Evolutionary conservation across 2,113 vertebrate genomes (phyloP).

Genomic region (Pseudopipra pipra): DNA sequence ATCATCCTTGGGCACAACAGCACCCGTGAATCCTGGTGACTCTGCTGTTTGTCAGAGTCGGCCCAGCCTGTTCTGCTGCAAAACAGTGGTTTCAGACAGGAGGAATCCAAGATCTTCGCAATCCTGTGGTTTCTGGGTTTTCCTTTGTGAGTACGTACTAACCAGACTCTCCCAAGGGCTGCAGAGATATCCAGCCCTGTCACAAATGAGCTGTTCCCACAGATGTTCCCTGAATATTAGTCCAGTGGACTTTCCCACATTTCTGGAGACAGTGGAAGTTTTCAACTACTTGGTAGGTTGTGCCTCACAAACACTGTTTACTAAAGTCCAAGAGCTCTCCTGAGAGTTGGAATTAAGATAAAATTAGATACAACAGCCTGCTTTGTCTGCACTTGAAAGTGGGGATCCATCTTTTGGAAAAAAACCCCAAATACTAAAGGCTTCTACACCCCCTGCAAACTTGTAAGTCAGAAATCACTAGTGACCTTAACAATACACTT

Average conservation of each 20-base stretch:
- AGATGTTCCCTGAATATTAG: not conserved
- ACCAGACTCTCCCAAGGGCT: not conserved
- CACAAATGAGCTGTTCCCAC: not conserved
- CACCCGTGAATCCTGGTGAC: not conserved
- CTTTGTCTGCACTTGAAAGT: not conserved
- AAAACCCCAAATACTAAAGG: rapidly evolving
- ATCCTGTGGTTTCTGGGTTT: not conserved
- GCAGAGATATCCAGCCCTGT: not conserved
- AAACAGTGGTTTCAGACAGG: not conserved
- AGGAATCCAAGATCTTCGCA: not conserved
- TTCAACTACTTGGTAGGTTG: not conserved
- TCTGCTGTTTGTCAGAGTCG: not conserved
- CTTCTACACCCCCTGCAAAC: not conserved
- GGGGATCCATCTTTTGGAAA: not conserved
- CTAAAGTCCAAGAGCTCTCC: not conserved
- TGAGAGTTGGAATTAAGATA: slow-evolving; percentile 27
- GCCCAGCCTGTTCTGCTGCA: not conserved
- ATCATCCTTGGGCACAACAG: not conserved
- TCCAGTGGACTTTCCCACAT: slow-evolving; percentile 44
- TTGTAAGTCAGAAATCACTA: not conserved
- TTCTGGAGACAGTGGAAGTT: not conserved
- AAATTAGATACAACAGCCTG: slow-evolving; percentile 17
- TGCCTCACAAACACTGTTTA: not conserved
- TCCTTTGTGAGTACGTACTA: not conserved
- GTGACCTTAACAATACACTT: not conserved